Evolutionary conservation across 2,797 vertebrate genomes (phyloP).

Genomic region (Gymnodraco acuticeps): DNA sequence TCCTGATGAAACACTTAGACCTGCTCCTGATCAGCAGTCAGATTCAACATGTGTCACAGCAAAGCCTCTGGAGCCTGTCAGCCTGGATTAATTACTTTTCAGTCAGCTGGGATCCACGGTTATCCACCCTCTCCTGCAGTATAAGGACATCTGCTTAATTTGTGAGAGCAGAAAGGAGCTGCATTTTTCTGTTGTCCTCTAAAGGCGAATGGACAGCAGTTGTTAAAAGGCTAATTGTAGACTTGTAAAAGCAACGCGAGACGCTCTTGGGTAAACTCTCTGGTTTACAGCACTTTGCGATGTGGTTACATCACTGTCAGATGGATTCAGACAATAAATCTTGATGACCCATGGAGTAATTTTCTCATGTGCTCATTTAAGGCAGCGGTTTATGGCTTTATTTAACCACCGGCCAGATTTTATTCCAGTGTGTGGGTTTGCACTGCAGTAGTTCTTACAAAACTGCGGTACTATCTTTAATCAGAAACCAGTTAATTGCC

Average conservation of each 20-base stretch:
- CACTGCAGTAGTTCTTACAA: not conserved
- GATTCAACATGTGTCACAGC: constrained; percentile 54
- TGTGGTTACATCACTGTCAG: constrained; percentile 51
- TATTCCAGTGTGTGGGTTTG: constrained; percentile 25
- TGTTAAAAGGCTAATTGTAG: constrained; percentile 27
- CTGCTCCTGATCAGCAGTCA: constrained; percentile 45
- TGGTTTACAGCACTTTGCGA: constrained; percentile 36
- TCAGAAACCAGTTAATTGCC: not conserved
- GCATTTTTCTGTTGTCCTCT: constrained; percentile 12
- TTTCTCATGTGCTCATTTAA: constrained; percentile 31
- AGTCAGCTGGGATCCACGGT: constrained; percentile 26
- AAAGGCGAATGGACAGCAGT: constrained; percentile 10
- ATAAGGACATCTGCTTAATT: constrained; percentile 18
- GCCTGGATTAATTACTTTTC: constrained; percentile 60
- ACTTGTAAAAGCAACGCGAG: not conserved
- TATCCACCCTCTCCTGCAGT: not conserved
- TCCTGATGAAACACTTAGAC: constrained; percentile 66
- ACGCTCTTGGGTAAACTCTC: not conserved
- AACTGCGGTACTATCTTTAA: not conserved
- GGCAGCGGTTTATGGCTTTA: constrained; percentile 44
- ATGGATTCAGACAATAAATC: constrained; percentile 62
- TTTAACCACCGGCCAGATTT: constrained; percentile 29
- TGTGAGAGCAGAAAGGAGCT: constrained; percentile 19
- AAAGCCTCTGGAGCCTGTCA: constrained; percentile 45
- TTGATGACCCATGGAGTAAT: constrained; percentile 48